These are phyloP conservation scores for Drosophila arawakana DNA, from an alignment of 1,140 invertebrate species.

Conservation along the genomic window DNA sequence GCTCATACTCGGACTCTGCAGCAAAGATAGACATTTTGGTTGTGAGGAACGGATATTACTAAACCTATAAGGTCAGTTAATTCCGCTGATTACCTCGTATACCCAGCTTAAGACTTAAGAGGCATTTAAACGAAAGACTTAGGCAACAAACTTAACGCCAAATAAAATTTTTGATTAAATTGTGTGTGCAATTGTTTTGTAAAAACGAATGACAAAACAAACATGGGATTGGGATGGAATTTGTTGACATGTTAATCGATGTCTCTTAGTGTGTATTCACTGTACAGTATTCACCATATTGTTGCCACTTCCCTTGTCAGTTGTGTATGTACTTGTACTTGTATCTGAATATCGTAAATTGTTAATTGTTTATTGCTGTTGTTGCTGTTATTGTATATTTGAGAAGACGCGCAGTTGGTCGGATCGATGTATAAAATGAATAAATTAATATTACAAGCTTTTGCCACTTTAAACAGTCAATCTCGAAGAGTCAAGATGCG, in stretches of 20 bases:
- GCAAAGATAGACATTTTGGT: no score
- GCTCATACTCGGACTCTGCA: not conserved
- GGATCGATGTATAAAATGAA: conserved; percentile 20
- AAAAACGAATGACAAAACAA: conserved; percentile 48
- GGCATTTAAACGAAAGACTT: conserved; percentile 25
- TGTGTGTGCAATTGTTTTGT: conserved; percentile 15
- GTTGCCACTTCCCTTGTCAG: conserved; percentile 20
- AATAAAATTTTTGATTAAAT: conserved; percentile 47
- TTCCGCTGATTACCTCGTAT: not conserved
- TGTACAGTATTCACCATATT: not conserved
- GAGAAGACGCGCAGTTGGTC: conserved; percentile 11
- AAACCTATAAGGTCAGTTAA: conserved; percentile 8
- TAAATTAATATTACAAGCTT: conserved; percentile 30
- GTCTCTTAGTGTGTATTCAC: conserved; percentile 23
- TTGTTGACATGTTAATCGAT: conserved; percentile 38
- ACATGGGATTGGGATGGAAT: conserved; percentile 27
- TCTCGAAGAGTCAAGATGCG: conserved; percentile 72
- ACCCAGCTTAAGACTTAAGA: not conserved
- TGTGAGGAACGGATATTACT: conserved; percentile 21
- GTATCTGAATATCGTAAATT: conserved; percentile 6
- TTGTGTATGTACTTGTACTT: conserved; percentile 9
- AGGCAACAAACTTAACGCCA: conserved; percentile 61
- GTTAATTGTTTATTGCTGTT: not conserved
- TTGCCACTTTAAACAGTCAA: conserved; percentile 17
- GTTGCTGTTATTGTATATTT: not conserved